These are phyloP conservation scores for Rhingia rostrata DNA, from an alignment of 2,888 invertebrate species.

Conservation along the genomic window DNA sequence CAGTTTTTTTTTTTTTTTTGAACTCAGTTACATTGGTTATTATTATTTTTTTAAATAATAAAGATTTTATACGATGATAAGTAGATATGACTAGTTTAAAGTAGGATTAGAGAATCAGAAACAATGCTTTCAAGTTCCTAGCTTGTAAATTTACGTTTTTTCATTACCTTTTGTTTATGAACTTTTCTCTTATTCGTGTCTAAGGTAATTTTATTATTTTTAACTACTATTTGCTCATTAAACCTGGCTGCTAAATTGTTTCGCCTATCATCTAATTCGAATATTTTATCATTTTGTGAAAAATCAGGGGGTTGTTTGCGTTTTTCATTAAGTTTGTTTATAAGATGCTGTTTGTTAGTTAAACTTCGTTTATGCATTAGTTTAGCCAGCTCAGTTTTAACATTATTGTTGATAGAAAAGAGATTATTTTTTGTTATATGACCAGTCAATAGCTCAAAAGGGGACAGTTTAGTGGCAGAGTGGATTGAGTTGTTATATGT, in stretches of 20 bases:
- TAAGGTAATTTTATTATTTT: no score
- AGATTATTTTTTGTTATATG: background rate
- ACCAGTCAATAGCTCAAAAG: conserved; percentile 1
- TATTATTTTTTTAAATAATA: background rate
- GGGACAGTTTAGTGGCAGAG: conserved; percentile 45
- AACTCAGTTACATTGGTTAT: conserved; percentile 8
- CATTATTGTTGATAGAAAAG: conserved; percentile 1
- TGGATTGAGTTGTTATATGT: conserved; percentile 37
- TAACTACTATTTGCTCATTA: conserved; percentile 6
- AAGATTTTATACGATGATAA: conserved; percentile 2
- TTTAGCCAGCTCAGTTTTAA: background rate
- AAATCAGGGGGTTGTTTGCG: background rate
- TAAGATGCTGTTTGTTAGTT: conserved; percentile 2
- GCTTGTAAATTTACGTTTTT: conserved; percentile 6
- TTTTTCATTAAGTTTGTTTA: background rate
- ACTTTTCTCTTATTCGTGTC: no score
- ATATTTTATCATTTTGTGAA: conserved; percentile 11
- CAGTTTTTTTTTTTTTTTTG: background rate
- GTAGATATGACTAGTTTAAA: conserved; percentile 8
- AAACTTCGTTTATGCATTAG: background rate
- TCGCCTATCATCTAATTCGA: conserved; percentile 2
- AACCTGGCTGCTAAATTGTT: conserved; percentile 4
- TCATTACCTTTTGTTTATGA: conserved; percentile 8
- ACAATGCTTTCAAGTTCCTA: conserved; percentile 1
- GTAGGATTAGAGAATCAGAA: conserved; percentile 9